Conservation (phyloP, 2,797 vertebrate genomes). For the Carapus acus region DNA sequence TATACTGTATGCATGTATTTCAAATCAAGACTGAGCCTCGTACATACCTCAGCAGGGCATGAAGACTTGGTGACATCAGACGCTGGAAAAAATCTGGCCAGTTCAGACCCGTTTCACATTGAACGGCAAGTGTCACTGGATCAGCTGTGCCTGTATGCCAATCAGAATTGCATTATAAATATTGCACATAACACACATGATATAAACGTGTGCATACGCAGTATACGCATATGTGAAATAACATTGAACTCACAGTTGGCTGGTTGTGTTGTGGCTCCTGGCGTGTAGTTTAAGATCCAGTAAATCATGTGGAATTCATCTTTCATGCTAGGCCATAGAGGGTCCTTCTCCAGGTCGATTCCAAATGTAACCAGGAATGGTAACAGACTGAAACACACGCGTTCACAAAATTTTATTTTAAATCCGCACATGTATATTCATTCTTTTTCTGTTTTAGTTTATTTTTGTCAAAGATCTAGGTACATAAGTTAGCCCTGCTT, state of each 20-base stretch:
- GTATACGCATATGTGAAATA: not conserved
- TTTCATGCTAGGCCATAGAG: conserved; percentile 61
- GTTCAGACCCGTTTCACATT: conserved; percentile 60
- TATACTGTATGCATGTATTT: too few species aligned
- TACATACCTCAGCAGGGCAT: conserved; percentile 64
- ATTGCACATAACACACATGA: not conserved
- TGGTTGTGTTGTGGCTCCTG: conserved; percentile 48
- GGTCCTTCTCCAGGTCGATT: conserved; percentile 52
- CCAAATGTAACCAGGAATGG: conserved; percentile 45
- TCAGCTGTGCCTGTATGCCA: conserved; percentile 55
- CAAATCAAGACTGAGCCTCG: not conserved
- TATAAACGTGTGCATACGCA: not conserved
- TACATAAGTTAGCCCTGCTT: too few species aligned
- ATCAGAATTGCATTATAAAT: not conserved
- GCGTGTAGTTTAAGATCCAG: conserved; percentile 71
- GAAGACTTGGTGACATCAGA: conserved; percentile 50
- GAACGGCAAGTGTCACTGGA: conserved; percentile 5
- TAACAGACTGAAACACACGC: conserved; percentile 51
- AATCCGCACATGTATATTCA: too few species aligned
- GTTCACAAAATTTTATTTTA: conserved; percentile 7
- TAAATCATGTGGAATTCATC: conserved; percentile 62
- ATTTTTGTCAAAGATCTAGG: too few species aligned
- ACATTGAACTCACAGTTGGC: conserved; percentile 69
- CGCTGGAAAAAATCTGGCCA: conserved; percentile 56
- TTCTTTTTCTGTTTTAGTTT: too few species aligned